Evolutionary conservation across 2,797 vertebrate species (phyloP).

Genomic region (Parambassis ranga): DNA sequence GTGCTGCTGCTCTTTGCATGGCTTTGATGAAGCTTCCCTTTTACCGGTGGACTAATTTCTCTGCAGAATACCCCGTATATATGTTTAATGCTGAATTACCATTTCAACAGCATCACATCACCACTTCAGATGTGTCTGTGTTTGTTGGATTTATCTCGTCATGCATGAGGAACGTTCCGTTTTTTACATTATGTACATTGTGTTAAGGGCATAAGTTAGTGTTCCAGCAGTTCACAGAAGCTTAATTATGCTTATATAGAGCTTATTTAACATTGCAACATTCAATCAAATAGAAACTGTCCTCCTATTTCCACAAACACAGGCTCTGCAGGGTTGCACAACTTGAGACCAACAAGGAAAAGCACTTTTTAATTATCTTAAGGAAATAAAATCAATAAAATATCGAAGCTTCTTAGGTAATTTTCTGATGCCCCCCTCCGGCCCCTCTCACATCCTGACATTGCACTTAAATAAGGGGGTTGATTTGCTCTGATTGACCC

Average conservation of each 20-base stretch:
- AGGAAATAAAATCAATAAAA: too few relatives aligned
- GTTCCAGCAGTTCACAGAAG: neutral
- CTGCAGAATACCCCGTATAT: constrained; percentile 1
- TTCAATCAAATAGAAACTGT: too few relatives aligned
- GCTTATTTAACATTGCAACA: neutral
- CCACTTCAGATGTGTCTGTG: neutral
- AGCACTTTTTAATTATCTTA: too few relatives aligned
- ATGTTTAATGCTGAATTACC: neutral
- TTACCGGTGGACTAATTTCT: neutral
- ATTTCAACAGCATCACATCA: neutral
- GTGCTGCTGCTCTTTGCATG: neutral
- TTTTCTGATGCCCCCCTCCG: too few relatives aligned
- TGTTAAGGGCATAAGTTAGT: too few relatives aligned
- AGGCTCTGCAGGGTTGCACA: neutral
- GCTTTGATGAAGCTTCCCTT: neutral
- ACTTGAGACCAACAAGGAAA: neutral
- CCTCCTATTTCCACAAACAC: too few relatives aligned
- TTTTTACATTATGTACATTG: neutral
- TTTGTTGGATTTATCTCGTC: constrained; percentile 2
- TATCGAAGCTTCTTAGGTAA: too few relatives aligned
- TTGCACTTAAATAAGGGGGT: too few relatives aligned
- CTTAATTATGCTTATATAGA: too few relatives aligned
- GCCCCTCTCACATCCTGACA: too few relatives aligned
- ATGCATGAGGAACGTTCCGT: neutral
- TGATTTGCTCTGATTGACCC: too few relatives aligned